Percentiles rank a stretch among this genome's conserved stretches.
These are phyloP conservation scores for Octomys mimax DNA, from an alignment of 2,797 vertebrate species.

Conservation along the genomic window DNA sequence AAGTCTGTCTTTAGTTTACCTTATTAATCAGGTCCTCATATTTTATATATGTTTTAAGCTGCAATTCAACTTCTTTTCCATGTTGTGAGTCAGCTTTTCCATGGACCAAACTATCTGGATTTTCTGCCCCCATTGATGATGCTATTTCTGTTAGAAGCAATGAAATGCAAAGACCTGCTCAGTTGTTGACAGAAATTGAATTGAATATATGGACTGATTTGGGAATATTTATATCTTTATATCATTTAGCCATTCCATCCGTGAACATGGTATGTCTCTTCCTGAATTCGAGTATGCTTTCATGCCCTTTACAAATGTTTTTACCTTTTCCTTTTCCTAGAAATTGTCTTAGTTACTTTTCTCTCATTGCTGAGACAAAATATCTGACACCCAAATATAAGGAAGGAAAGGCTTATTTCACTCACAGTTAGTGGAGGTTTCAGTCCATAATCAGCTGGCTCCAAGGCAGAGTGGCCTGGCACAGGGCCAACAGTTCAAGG, in stretches of 20 bases:
- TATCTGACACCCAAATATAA: no score
- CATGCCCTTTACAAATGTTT: background rate
- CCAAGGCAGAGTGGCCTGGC: no score
- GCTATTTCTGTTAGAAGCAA: background rate
- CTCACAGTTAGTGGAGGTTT: no score
- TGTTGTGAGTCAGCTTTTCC: background rate
- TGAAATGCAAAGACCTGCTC: background rate
- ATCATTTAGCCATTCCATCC: constrained; percentile 4
- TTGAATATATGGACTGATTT: background rate
- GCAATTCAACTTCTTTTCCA: background rate
- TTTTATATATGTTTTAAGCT: background rate
- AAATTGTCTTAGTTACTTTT: no score
- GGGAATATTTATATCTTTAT: background rate
- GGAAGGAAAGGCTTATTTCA: no score
- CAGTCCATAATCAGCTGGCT: no score
- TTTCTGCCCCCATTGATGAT: background rate
- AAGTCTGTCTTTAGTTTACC: background rate
- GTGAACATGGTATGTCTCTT: constrained; percentile 13
- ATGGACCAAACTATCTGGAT: constrained; percentile 17
- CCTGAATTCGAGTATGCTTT: background rate
- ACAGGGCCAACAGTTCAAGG: no score
- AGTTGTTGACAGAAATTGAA: background rate
- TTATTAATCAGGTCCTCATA: background rate
- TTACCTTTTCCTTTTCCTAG: background rate
- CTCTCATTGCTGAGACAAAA: no score